These are phyloP conservation scores for Carapus acus DNA, from an alignment of 2,797 vertebrate genomes.

Conservation along the genomic window DNA sequence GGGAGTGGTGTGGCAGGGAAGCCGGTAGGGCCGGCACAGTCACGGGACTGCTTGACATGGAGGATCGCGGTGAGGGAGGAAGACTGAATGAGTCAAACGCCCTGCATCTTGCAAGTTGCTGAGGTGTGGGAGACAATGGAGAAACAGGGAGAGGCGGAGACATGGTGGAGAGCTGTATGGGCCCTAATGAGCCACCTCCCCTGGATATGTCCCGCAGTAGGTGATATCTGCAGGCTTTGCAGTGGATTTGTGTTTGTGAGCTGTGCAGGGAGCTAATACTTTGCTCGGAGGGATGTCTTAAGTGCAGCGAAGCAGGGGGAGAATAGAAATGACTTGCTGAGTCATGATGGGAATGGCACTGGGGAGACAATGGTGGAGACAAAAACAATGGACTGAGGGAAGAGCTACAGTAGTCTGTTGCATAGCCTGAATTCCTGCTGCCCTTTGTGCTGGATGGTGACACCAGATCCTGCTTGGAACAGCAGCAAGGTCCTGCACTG, in stretches of 20 bases:
- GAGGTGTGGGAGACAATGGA: conserved; percentile 22
- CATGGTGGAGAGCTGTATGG: conserved; percentile 11
- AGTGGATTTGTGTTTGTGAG: conserved; percentile 35
- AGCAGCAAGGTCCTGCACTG: conserved; percentile 20
- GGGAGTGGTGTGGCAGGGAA: conserved; percentile 15
- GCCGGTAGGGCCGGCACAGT: background rate
- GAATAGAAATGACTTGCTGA: conserved; percentile 50
- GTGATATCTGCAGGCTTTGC: conserved; percentile 55
- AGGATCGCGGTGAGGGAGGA: conserved; percentile 15
- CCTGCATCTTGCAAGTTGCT: conserved; percentile 22
- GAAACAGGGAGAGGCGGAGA: conserved; percentile 12
- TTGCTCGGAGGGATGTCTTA: conserved; percentile 33
- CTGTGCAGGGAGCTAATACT: conserved; percentile 26
- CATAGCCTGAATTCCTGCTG: conserved; percentile 9
- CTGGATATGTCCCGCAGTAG: conserved; percentile 40
- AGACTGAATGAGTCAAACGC: conserved; percentile 15
- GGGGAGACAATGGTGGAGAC: conserved; percentile 29
- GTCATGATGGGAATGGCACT: conserved; percentile 44
- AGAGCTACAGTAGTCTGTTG: conserved; percentile 20
- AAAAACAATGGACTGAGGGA: conserved; percentile 29
- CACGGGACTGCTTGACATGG: conserved; percentile 15
- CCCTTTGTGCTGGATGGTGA: conserved; percentile 20
- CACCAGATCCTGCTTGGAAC: conserved; percentile 31
- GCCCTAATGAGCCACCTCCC: conserved; percentile 35
- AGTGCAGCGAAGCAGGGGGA: conserved; percentile 32